Evolutionary conservation across 2,888 invertebrate genomes (phyloP).

Genomic region (Volucella inflata): DNA sequence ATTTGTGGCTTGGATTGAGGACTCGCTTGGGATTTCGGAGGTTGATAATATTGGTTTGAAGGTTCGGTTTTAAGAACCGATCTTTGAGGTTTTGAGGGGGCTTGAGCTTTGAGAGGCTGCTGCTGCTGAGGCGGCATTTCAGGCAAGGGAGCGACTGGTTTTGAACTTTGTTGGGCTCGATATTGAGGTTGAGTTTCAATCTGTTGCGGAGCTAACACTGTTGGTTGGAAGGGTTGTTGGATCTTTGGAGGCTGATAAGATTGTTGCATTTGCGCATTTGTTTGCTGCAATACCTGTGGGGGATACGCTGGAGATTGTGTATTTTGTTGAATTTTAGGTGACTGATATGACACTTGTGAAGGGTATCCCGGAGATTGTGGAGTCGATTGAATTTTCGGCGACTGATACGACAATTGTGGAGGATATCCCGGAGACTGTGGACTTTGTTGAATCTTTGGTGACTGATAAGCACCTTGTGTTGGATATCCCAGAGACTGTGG

Average conservation of each 20-base stretch:
- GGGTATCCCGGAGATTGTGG: conserved; percentile 6
- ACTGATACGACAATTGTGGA: conserved; percentile 21
- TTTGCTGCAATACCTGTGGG: conserved; percentile 1
- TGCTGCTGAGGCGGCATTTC: neutral
- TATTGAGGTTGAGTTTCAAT: neutral
- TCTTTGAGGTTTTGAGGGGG: conserved; percentile 42
- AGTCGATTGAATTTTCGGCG: conserved; percentile 20
- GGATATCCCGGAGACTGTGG: conserved; percentile 9
- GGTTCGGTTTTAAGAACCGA: too few relatives aligned
- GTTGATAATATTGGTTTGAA: too few relatives aligned
- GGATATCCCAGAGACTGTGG: conserved; percentile 5
- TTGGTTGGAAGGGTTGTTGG: conserved; percentile 11
- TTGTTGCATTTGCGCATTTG: neutral
- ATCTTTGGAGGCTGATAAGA: conserved; percentile 19
- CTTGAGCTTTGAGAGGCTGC: conserved; percentile 2
- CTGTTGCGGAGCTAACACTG: neutral
- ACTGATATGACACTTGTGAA: conserved; percentile 14
- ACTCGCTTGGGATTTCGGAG: conserved; percentile 27
- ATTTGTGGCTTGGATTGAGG: conserved; percentile 76
- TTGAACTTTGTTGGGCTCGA: conserved; percentile 14
- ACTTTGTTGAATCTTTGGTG: conserved; percentile 22
- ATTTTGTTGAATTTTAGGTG: conserved; percentile 28
- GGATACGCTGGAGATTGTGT: conserved; percentile 14
- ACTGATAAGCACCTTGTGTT: conserved; percentile 12
- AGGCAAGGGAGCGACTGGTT: neutral